Base-by-base conservation (phyloP, 2,888 invertebrate genomes). In the Chymomyza caudatula region DNA sequence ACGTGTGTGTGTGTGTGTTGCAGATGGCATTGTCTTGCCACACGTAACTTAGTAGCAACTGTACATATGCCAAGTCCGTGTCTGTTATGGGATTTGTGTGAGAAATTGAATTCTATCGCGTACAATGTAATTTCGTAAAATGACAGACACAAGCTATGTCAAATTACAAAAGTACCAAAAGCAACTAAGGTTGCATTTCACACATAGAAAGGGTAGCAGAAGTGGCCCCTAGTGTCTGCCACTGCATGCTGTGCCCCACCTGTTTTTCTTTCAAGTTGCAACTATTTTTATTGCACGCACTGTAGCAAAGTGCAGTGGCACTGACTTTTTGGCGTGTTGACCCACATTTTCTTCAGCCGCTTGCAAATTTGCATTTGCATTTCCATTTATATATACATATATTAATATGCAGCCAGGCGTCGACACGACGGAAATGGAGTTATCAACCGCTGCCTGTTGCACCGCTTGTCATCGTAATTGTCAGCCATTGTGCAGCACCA, bases 11-110 rank as follows among this genome's bases (percentile, higher is more conserved):
- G n/a, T n/a, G n/a, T n/a, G n/a, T n/a, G n/a, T n/a, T n/a, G n/a
- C 75, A 82, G 86, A 85, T 82, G 85, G 82, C 82, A 76, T 80
- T 85, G 78, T 85, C 74, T 69, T 56, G 60, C 67, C n/a, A 15
- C 69, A 77, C 56, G 66, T 77, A 74, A 70, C 69, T 72, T 53
- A n/a, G 22, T 65, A 63, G 47, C 55, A 29, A 8, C 11, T 20
- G 37, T 8, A 55, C 37, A 56, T 55, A 19, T 42, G 62, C 51
- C 22, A 13, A 42, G 22, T 8, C 22, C 22, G 53, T 51, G 56
- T 58, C 58, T 43, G 66, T 25, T 60, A 42, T 74, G 81, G 82
- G 85, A 79, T 85, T 79, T 82, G 82, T 72, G 71, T 66, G 77
- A 64, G 67, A 74, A 77, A 74, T 74, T 74, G 74, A 70, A 67